Conservation (phyloP, 2,113 vertebrate species). For the Ammodytes dubius region DNA sequence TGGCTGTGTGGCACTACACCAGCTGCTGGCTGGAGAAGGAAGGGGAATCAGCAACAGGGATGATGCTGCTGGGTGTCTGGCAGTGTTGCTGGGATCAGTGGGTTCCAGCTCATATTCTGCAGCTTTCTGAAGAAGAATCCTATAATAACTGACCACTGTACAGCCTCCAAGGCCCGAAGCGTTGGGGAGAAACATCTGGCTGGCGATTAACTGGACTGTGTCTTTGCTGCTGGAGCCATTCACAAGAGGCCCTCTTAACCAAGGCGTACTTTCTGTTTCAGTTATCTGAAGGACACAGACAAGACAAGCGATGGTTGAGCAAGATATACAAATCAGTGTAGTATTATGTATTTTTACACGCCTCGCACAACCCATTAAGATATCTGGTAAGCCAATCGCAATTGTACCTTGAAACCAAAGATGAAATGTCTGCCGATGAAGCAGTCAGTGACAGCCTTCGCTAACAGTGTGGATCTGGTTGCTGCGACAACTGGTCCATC, state of each 20-base stretch:
- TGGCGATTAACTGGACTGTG: constrained; percentile 66
- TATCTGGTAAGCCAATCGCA: background rate
- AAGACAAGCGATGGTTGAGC: background rate
- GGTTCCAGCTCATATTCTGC: constrained; percentile 38
- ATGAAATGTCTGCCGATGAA: constrained; percentile 78
- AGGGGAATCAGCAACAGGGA: constrained; percentile 24
- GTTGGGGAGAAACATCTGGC: constrained; percentile 74
- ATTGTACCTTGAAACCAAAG: constrained; percentile 79
- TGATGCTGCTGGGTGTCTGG: constrained; percentile 10
- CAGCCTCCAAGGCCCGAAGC: constrained; percentile 51
- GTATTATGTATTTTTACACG: background rate
- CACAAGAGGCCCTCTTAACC: background rate
- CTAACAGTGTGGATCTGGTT: constrained; percentile 55
- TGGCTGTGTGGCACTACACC: constrained; percentile 28
- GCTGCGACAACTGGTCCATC: constrained; percentile 43
- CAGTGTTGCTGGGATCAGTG: constrained; percentile 11
- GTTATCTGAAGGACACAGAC: constrained; percentile 53
- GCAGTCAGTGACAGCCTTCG: constrained; percentile 72
- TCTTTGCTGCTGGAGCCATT: constrained; percentile 24
- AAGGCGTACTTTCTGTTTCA: constrained; percentile 44
- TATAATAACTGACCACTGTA: constrained; percentile 73
- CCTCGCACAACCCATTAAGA: background rate
- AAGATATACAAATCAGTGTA: background rate
- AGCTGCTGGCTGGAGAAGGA: constrained; percentile 44
- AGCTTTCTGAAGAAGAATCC: constrained; percentile 61